Conservation (phyloP, 2,888 invertebrate genomes). For the Sussaba pulchella region DNA sequence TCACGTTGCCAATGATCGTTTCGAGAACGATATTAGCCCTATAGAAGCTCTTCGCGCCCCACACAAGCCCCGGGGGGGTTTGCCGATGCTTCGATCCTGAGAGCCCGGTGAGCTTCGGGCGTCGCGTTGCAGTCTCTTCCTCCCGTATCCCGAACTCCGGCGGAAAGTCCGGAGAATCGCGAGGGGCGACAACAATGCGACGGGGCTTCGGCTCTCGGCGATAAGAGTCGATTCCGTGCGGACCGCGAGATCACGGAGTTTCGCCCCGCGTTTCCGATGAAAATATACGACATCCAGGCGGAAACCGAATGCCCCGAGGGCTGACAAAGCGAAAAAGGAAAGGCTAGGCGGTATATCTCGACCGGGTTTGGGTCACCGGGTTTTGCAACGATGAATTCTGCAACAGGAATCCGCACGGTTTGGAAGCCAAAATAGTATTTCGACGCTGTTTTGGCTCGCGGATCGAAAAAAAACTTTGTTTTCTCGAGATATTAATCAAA, state of each 20-base stretch:
- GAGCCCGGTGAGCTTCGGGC: conserved; percentile 42
- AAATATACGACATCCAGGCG: conserved; percentile 18
- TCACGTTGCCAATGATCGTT: no score
- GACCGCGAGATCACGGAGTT: conserved; percentile 19
- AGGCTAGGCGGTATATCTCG: neutral
- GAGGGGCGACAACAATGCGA: conserved; percentile 52
- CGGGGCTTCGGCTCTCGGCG: conserved; percentile 47
- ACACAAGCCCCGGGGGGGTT: conserved; percentile 40
- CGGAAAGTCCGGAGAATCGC: conserved; percentile 31
- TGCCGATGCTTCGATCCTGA: conserved; percentile 40
- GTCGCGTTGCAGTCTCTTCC: neutral
- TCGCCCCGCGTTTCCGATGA: conserved; percentile 34
- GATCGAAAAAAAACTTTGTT: no score
- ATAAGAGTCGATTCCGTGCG: conserved; percentile 52
- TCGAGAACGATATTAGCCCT: neutral
- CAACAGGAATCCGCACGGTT: neutral
- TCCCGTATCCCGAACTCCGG: conserved; percentile 9
- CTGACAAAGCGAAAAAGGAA: conserved; percentile 18
- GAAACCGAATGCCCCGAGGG: conserved; percentile 25
- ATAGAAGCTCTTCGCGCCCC: conserved; percentile 27
- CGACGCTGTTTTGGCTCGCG: no score
- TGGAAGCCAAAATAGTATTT: neutral
- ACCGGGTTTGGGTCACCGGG: neutral
- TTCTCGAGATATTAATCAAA: no score
- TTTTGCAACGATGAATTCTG: conserved; percentile 12